Percentiles rank a stretch among this genome's conserved stretches.
Evolutionary conservation across 2,888 invertebrate species (phyloP).

Genomic region (Sycophila texana): DNA sequence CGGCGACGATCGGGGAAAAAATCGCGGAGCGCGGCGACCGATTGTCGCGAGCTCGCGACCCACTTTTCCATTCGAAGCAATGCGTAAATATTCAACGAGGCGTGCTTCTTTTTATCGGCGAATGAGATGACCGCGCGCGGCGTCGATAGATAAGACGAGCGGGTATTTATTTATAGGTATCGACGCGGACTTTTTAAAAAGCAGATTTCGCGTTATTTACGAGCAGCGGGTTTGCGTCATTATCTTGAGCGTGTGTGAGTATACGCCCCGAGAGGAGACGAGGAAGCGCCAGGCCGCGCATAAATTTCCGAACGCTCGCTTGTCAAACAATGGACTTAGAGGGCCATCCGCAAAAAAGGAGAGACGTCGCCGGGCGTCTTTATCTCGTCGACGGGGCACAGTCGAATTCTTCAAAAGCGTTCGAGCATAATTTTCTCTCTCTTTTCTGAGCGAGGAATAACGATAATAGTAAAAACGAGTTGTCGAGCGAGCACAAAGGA

Average conservation of each 20-base stretch:
- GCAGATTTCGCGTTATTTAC: no score
- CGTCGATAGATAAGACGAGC: neutral
- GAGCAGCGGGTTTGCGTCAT: no score
- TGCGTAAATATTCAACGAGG: slow-evolving; percentile 36
- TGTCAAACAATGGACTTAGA: no score
- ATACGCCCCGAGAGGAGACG: no score
- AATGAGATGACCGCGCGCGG: no score
- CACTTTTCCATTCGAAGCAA: slow-evolving; percentile 6
- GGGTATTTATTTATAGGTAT: neutral
- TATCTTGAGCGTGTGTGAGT: no score
- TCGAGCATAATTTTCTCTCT: no score
- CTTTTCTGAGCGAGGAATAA: no score
- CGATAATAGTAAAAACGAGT: no score
- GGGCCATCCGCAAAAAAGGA: neutral
- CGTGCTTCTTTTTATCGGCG: neutral
- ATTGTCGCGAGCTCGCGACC: slow-evolving; percentile 22
- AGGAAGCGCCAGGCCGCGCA: no score
- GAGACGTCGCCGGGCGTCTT: neutral
- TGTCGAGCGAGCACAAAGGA: neutral
- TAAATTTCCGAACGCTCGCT: no score
- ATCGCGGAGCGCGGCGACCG: slow-evolving; percentile 13
- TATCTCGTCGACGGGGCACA: slow-evolving; percentile 13
- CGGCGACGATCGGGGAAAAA: slow-evolving; percentile 9
- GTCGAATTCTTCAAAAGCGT: slow-evolving; percentile 1
- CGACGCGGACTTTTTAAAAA: no score